Evolutionary conservation across 2,113 vertebrate genomes (phyloP).

Genomic region (Vimba vimba): DNA sequence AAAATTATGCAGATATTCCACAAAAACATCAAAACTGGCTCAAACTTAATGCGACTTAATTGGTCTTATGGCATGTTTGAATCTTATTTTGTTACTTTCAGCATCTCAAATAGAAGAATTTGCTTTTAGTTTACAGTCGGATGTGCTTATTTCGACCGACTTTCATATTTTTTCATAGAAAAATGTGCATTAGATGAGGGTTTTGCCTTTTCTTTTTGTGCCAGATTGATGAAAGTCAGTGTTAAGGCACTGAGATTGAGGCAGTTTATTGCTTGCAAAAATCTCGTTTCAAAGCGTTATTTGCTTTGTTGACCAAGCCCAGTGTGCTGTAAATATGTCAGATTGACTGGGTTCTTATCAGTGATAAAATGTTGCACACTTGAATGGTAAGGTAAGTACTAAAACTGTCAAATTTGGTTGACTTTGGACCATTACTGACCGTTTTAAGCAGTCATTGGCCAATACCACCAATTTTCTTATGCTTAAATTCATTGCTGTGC

Average conservation of each 20-base stretch:
- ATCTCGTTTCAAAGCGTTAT: slow-evolving; percentile 4
- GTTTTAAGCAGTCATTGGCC: background rate
- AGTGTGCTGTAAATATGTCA: background rate
- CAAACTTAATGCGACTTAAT: background rate
- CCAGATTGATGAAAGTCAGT: slow-evolving; percentile 46
- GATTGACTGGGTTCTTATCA: slow-evolving; percentile 19
- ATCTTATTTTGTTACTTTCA: background rate
- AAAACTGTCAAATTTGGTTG: background rate
- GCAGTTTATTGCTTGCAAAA: slow-evolving; percentile 2
- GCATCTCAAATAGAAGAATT: background rate
- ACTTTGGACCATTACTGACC: background rate
- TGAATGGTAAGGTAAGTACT: slow-evolving; percentile 16
- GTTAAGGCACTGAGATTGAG: background rate
- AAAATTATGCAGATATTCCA: background rate
- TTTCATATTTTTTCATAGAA: background rate
- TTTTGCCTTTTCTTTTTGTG: slow-evolving; percentile 14
- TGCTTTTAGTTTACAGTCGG: slow-evolving; percentile 8
- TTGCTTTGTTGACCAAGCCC: slow-evolving; percentile 38
- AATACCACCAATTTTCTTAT: background rate
- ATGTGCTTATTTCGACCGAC: background rate
- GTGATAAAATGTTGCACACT: slow-evolving; percentile 16
- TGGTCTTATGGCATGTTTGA: slow-evolving; percentile 4
- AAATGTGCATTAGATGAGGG: slow-evolving; percentile 22
- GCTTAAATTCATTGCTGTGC: slow-evolving; percentile 6
- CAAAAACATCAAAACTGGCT: background rate